phyloP scores from a whole-genome alignment of 2,113 vertebrate genomes.

The Semicossyphus pulcher region DNA sequence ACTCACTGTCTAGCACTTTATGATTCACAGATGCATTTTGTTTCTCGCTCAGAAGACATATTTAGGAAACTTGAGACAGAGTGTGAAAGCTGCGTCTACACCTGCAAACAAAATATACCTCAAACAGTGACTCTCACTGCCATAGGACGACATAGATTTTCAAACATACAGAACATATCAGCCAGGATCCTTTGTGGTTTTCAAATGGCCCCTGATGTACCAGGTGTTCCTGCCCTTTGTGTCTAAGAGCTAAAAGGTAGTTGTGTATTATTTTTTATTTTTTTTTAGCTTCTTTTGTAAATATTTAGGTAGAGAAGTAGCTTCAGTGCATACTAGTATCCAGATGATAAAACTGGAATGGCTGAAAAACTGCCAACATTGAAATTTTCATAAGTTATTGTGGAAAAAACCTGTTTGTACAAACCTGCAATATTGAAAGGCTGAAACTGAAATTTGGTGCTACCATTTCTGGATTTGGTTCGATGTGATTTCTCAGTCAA shows the following conservation, averaged over 20 bases:
- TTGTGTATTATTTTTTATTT: slow-evolving; percentile 47
- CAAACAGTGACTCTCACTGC: slow-evolving; percentile 78
- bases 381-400: slow-evolving; percentile 58
- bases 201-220: slow-evolving; percentile 47
- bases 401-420: slow-evolving; percentile 71
- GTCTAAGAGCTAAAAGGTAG: slow-evolving; percentile 49
- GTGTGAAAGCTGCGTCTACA: slow-evolving; percentile 54
- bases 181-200: slow-evolving; percentile 58
- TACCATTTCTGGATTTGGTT: slow-evolving; percentile 67
- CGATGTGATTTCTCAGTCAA: slow-evolving; percentile 60
- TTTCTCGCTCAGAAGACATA: slow-evolving; percentile 47
- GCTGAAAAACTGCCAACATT: slow-evolving; percentile 58
- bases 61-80: slow-evolving; percentile 54
- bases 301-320: slow-evolving; percentile 62
- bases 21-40: slow-evolving; percentile 56
- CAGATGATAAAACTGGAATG: slow-evolving; percentile 52
- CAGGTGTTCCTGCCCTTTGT: slow-evolving; percentile 57
- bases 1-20: slow-evolving; percentile 76
- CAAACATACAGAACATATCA: slow-evolving; percentile 75
- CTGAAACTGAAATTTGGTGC: slow-evolving; percentile 72
- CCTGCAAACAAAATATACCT: slow-evolving; percentile 78
- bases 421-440: slow-evolving; percentile 57
- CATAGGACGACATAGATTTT: slow-evolving; percentile 59
- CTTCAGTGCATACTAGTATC: slow-evolving; percentile 47
- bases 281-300: slow-evolving; percentile 60